These are phyloP conservation scores for Schizopygopsis malacanthus DNA, from an alignment of 2,797 vertebrate genomes.

Conservation along the genomic window DNA sequence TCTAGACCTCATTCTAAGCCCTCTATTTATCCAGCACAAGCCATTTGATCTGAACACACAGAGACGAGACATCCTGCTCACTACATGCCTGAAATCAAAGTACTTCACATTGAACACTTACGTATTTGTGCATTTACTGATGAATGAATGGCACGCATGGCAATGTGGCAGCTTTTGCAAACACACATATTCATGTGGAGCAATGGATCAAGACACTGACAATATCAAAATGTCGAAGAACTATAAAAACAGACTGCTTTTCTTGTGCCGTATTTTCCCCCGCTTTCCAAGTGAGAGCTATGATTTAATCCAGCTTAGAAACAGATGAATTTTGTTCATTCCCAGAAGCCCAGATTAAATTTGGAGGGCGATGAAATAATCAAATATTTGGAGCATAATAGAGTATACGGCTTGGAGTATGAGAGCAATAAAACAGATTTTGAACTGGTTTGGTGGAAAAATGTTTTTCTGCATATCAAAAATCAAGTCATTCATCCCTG, in stretches of 20 bases:
- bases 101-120: background rate
- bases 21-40: constrained; percentile 4
- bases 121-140: background rate
- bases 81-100: background rate
- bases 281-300: constrained; percentile 61
- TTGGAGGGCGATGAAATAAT: constrained; percentile 21
- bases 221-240: background rate
- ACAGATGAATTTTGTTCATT: constrained; percentile 67
- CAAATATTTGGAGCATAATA: background rate
- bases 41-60: constrained; percentile 16
- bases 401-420: background rate
- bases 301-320: constrained; percentile 78
- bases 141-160: background rate
- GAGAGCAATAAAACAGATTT: background rate
- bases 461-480: background rate
- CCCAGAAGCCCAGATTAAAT: constrained; percentile 31
- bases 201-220: background rate
- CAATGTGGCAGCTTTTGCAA: background rate
- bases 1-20: constrained; percentile 4
- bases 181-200: background rate
- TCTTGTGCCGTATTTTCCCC: constrained; percentile 47
- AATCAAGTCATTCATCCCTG: background rate
- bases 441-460: background rate
- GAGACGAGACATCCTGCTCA: background rate
- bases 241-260: constrained; percentile 12